Percentiles rank a stretch among this genome's conserved stretches.
These are phyloP conservation scores for Leucosticte australis DNA, from an alignment of 2,113 vertebrate genomes.

Conservation along the genomic window DNA sequence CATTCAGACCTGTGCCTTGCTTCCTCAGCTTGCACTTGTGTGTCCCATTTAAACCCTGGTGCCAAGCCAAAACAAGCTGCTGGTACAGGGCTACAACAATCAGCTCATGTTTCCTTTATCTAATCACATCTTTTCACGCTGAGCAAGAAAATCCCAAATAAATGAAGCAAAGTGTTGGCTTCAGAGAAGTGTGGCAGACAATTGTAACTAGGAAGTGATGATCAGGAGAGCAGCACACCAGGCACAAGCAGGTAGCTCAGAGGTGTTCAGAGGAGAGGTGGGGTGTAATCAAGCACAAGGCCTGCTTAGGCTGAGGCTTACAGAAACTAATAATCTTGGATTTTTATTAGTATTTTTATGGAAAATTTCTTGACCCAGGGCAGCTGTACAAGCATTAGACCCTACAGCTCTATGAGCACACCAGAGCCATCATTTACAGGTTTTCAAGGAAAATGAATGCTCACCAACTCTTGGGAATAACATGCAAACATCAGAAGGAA, in stretches of 20 bases:
- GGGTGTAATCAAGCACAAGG: background rate
- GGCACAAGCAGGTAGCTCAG: background rate
- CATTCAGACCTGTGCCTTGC: background rate
- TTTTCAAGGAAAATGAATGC: background rate
- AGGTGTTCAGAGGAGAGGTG: background rate
- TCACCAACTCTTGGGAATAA: background rate
- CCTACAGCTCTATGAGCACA: background rate
- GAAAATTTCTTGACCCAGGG: background rate
- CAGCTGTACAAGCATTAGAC: background rate
- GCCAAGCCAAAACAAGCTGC: background rate
- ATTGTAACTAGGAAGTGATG: background rate
- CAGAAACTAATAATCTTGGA: background rate
- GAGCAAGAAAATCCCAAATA: background rate
- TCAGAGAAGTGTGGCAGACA: background rate
- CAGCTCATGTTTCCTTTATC: background rate
- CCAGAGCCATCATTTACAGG: background rate
- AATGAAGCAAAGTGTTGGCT: background rate
- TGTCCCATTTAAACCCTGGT: background rate
- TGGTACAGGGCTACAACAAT: background rate
- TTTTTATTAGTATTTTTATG: background rate
- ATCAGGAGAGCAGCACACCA: background rate
- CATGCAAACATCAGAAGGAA: background rate
- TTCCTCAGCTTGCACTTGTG: background rate
- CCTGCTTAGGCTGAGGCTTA: background rate
- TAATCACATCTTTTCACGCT: background rate